A percentile compares a stretch with the other conserved stretches of the same genome.
phyloP scores from a whole-genome alignment of 2,797 vertebrate species.

The Gymnodraco acuticeps region DNA sequence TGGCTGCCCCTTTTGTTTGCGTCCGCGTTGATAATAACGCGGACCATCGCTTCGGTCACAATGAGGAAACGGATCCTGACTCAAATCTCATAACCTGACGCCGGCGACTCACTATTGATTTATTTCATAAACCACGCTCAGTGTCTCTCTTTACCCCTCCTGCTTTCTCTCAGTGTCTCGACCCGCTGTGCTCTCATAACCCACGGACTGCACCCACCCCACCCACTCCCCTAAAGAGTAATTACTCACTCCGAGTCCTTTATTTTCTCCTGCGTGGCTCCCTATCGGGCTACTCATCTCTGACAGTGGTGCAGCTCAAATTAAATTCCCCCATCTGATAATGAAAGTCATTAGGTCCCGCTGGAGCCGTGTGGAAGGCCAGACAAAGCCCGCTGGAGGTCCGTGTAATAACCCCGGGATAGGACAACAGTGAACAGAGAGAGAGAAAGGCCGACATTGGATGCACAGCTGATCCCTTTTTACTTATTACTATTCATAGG shows the following conservation, averaged over 20 bases:
- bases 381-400: slow-evolving; percentile 74
- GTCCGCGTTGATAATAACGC: slow-evolving; percentile 61
- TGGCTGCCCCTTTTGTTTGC: slow-evolving; percentile 67
- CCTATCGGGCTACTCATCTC: slow-evolving; percentile 79
- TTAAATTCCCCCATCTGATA: slow-evolving; percentile 84
- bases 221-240: slow-evolving; percentile 71
- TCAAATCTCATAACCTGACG: slow-evolving; percentile 78
- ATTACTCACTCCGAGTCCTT: slow-evolving; percentile 74
- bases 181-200: slow-evolving; percentile 56
- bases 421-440: slow-evolving; percentile 51
- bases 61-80: slow-evolving; percentile 73
- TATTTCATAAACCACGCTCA: slow-evolving; percentile 70
- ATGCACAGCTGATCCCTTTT: slow-evolving; percentile 40
- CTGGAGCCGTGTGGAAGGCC: slow-evolving; percentile 72
- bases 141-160: slow-evolving; percentile 33
- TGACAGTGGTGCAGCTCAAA: slow-evolving; percentile 80
- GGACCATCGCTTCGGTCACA: slow-evolving; percentile 69
- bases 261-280: slow-evolving; percentile 74
- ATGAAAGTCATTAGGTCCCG: slow-evolving; percentile 83
- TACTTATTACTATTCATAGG: slow-evolving; percentile 17
- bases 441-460: slow-evolving; percentile 28
- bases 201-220: slow-evolving; percentile 53
- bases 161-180: slow-evolving; percentile 33
- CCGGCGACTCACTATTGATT: slow-evolving; percentile 74
- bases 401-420: slow-evolving; percentile 68